These are phyloP conservation scores for Acronicta alni DNA, from an alignment of 2,888 invertebrate species.

Conservation along the genomic window DNA sequence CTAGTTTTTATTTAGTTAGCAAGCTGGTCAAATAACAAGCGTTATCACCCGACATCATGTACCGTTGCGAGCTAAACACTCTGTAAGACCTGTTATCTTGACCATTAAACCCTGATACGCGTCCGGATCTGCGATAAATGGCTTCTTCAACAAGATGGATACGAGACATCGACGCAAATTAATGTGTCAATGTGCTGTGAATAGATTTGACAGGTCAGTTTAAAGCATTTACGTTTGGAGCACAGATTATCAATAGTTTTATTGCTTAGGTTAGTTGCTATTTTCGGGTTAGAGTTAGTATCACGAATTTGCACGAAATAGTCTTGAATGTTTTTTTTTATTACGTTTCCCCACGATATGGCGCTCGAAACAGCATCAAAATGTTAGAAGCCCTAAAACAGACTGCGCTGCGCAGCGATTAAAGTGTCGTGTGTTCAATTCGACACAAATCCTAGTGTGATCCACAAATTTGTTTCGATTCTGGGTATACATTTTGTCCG, in stretches of 20 bases:
- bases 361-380: too few species aligned
- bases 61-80: conserved; percentile 53
- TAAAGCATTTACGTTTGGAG: neutral
- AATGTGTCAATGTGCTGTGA: conserved; percentile 34
- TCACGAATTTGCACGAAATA: too few species aligned
- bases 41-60: conserved; percentile 50
- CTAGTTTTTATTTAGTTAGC: conserved; percentile 49
- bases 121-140: conserved; percentile 49
- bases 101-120: conserved; percentile 49
- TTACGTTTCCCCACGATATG: too few species aligned
- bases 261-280: too few species aligned
- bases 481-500: too few species aligned
- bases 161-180: conserved; percentile 38
- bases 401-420: too few species aligned
- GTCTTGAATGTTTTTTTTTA: too few species aligned
- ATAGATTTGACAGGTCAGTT: conserved; percentile 24
- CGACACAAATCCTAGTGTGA: too few species aligned
- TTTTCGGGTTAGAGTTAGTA: too few species aligned
- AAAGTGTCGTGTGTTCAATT: too few species aligned
- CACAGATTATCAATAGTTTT: neutral
- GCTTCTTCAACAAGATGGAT: conserved; percentile 53
- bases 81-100: conserved; percentile 45
- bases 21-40: conserved; percentile 47
- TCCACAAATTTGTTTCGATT: too few species aligned
- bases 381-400: too few species aligned